These are phyloP conservation scores for Temnothorax ravouxi DNA, from an alignment of 2,888 invertebrate species.

Conservation along the genomic window DNA sequence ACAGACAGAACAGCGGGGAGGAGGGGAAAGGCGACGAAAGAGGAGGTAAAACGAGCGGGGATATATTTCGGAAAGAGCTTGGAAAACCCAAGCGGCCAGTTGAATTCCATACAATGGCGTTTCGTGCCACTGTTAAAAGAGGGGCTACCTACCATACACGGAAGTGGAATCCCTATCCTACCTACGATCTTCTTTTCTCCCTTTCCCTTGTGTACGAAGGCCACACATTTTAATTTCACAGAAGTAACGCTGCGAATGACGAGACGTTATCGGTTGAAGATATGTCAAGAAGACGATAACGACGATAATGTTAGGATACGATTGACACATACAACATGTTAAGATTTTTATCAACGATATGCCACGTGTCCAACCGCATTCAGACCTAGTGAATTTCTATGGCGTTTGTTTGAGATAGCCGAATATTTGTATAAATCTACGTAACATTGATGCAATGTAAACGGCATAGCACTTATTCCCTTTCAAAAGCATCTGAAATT, in stretches of 20 bases:
- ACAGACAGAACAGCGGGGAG: background rate
- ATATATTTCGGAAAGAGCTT: constrained; percentile 59
- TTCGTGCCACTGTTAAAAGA: constrained; percentile 54
- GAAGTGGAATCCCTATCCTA: constrained; percentile 41
- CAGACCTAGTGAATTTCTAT: background rate
- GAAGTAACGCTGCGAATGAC: background rate
- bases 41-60: constrained; percentile 16
- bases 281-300: background rate
- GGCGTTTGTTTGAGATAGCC: background rate
- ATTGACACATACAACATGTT: background rate
- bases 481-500: background rate
- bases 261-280: background rate
- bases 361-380: background rate
- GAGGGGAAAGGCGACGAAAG: constrained; percentile 3
- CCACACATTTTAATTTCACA: background rate
- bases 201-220: background rate
- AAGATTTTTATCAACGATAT: background rate
- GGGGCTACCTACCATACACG: constrained; percentile 27
- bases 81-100: constrained; percentile 58
- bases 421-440: background rate
- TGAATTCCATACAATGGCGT: constrained; percentile 62
- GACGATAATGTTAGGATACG: background rate
- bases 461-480: background rate
- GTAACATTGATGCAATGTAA: background rate
- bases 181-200: constrained; percentile 3